These are phyloP conservation scores for Mormoops blainvillei DNA, from an alignment of 2,113 vertebrate genomes.

Conservation along the genomic window DNA sequence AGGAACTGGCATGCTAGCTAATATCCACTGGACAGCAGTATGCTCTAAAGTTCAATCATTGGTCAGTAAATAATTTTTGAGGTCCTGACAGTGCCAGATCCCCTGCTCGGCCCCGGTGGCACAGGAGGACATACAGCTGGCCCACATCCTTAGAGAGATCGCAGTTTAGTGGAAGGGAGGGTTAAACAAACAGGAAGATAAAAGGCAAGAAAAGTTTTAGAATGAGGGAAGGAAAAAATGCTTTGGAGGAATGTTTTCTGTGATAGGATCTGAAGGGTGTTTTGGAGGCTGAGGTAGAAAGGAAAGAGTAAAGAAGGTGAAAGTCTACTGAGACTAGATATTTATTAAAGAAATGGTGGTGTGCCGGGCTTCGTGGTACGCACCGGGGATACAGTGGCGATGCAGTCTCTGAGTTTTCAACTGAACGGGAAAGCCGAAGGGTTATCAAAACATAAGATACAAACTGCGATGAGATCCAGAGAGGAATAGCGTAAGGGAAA, in stretches of 20 bases:
- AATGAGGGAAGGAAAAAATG: neutral
- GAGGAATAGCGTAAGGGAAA: neutral
- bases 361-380: neutral
- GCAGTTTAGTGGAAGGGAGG: neutral
- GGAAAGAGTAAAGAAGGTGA: neutral
- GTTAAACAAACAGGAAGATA: neutral
- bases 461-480: neutral
- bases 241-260: neutral
- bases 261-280: neutral
- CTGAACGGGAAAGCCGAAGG: neutral
- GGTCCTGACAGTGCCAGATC: neutral
- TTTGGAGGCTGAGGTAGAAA: neutral
- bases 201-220: neutral
- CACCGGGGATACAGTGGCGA: neutral
- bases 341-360: neutral
- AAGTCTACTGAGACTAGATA: neutral
- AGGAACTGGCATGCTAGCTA: neutral
- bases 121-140: neutral
- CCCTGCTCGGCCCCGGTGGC: neutral
- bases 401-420: neutral
- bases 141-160: neutral
- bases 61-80: neutral
- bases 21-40: neutral
- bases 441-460: neutral
- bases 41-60: neutral